These are phyloP conservation scores for Ectobius pallidus DNA, from an alignment of 2,888 invertebrate species.

Conservation along the genomic window DNA sequence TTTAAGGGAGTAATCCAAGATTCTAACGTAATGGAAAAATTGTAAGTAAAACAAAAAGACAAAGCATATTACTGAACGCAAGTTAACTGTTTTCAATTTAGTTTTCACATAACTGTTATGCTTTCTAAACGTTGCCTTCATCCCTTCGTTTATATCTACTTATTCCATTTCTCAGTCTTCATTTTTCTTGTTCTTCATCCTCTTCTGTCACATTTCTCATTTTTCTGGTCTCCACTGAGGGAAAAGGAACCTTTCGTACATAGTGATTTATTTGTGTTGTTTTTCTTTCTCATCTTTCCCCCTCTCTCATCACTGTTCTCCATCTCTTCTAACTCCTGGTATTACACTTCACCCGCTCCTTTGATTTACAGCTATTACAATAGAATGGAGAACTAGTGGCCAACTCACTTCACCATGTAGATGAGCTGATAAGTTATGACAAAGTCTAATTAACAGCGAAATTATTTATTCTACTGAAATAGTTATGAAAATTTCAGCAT, in stretches of 20 bases:
- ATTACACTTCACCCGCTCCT: constrained; percentile 33
- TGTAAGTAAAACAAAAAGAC: too few relatives aligned
- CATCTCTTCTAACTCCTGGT: constrained; percentile 33
- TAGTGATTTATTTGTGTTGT: constrained; percentile 34
- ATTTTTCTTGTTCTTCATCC: constrained; percentile 17
- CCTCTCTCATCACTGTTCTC: constrained; percentile 37
- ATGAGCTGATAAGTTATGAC: too few relatives aligned
- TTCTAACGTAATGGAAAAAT: too few relatives aligned
- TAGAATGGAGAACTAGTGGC: constrained; percentile 29
- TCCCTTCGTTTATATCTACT: constrained; percentile 23
- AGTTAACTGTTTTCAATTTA: background rate
- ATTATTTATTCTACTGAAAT: too few relatives aligned
- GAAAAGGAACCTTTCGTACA: constrained; percentile 9
- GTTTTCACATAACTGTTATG: background rate
- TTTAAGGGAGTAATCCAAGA: too few relatives aligned
- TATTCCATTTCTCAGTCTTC: constrained; percentile 25
- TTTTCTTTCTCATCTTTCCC: constrained; percentile 16
- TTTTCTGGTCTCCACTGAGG: constrained; percentile 6
- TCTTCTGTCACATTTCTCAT: constrained; percentile 36
- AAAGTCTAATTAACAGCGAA: too few relatives aligned
- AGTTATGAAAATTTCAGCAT: too few relatives aligned
- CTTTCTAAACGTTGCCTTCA: background rate
- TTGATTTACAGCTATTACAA: constrained; percentile 37
- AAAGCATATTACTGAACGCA: background rate
- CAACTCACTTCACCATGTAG: too few relatives aligned